Evolutionary conservation across 2,113 vertebrate genomes (phyloP).

Genomic region (Rhabdomys dilectus): DNA sequence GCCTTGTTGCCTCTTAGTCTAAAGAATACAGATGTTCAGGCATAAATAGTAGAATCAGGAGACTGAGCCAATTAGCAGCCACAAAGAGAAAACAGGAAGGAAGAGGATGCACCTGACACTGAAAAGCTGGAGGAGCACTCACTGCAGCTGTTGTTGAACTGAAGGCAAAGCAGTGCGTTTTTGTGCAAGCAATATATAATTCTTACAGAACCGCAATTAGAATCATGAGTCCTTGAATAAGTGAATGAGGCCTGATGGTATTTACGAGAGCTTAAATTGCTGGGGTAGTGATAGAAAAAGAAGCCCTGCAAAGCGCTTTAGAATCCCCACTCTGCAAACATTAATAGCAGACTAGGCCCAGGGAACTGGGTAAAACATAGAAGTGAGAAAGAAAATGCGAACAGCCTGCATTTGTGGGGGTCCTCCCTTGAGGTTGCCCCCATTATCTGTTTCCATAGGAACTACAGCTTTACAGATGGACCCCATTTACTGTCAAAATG

Average conservation of each 20-base stretch:
- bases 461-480: slow-evolving; percentile 32
- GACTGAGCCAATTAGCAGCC: slow-evolving; percentile 83
- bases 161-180: slow-evolving; percentile 85
- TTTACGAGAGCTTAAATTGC: slow-evolving; percentile 84
- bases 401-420: background rate
- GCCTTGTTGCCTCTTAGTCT: slow-evolving; percentile 76
- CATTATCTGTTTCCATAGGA: slow-evolving; percentile 60
- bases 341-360: slow-evolving; percentile 42
- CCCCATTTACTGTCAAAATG: slow-evolving; percentile 60
- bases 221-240: slow-evolving; percentile 84
- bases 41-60: slow-evolving; percentile 86
- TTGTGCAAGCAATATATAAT: slow-evolving; percentile 87
- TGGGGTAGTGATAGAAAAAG: slow-evolving; percentile 80
- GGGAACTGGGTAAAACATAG: background rate
- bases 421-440: background rate
- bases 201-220: slow-evolving; percentile 87
- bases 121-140: slow-evolving; percentile 82
- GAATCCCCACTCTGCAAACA: slow-evolving; percentile 72
- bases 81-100: slow-evolving; percentile 83
- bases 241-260: slow-evolving; percentile 87
- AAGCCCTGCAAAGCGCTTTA: slow-evolving; percentile 76
- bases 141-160: slow-evolving; percentile 85
- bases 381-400: slow-evolving; percentile 14
- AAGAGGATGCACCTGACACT: slow-evolving; percentile 87
- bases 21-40: slow-evolving; percentile 84